Evolutionary conservation across 1,140 invertebrate genomes (phyloP).

Genomic region (Papilio polytes): DNA sequence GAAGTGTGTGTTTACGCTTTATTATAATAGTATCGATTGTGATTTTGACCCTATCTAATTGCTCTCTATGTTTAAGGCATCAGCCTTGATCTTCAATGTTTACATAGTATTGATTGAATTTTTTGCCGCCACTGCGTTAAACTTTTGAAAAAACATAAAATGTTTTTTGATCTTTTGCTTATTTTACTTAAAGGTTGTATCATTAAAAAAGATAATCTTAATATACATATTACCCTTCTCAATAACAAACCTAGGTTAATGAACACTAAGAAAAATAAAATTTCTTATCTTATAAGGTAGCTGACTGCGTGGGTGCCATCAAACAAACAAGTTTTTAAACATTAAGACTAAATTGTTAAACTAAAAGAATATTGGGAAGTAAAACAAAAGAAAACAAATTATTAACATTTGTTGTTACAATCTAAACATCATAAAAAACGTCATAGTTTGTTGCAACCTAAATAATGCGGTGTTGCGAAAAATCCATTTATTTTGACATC

Average conservation of each 20-base stretch:
- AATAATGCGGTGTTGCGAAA: no score
- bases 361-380: not conserved
- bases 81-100: no score
- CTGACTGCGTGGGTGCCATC: not conserved
- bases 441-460: no score
- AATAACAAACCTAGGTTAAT: conserved; percentile 23
- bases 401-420: not conserved
- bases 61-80: no score
- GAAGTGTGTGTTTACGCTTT: no score
- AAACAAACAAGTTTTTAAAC: not conserved
- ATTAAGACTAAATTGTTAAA: not conserved
- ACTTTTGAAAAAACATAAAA: not conserved
- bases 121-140: not conserved
- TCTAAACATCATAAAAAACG: not conserved
- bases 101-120: no score
- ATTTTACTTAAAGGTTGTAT: not conserved
- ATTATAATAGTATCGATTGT: no score
- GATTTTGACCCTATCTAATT: no score
- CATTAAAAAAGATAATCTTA: not conserved
- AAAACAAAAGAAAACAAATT: not conserved
- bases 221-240: conserved; percentile 9
- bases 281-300: conserved; percentile 15
- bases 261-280: conserved; percentile 20
- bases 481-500: no score
- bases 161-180: not conserved